Base-by-base conservation (phyloP, 1,140 invertebrate genomes). In the Battus philenor region DNA sequence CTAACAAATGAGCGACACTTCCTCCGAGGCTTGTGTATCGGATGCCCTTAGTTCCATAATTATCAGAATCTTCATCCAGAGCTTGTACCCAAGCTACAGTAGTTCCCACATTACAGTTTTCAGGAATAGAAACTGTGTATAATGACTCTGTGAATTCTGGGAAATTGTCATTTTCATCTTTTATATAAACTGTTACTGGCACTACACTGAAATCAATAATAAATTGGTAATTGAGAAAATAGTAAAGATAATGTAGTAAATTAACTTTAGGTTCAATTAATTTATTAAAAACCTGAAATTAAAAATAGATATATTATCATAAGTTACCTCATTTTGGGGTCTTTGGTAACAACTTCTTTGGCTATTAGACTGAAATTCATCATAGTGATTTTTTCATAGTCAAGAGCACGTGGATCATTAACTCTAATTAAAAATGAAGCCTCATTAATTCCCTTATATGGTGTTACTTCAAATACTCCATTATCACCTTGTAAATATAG, bases 151-250 rank as follows among this genome's bases (percentile, higher is more conserved):
- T 91, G 67, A 98, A 98, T 73, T 95, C 92, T 0, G 97, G 97
- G 70, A 94, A 94, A 80, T 98, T 98, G 72, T 98, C 97, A 69
- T 98, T 98, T 71, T 94, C 91, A 86, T 99, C 97, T 50, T 92
- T 88, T 62, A 99, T 92, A 52, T 92, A 90, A 30, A 98, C 91
- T 6, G 91, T 93, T 1, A 98, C 92, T 24, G 93, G 91, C 0
- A 95, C 95, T n/a, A 89, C 83, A 67, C 92, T 95, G 46, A 56
- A 80, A 81, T 27, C 17, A 41, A 49, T 49, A 47, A 39, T 13
- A 31, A 26, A 33, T 24, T 27, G 20, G 7, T 24, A 44, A 3
- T 20, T n/a, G n/a, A n/a, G n/a, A 20, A 39, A 17, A 4, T 26
- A 13, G 8, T 20, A 31, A 31, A 29, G 12, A 31, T 20, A 20